Evolutionary conservation across 2,888 invertebrate species (phyloP).

Genomic region (Andrena fulva): DNA sequence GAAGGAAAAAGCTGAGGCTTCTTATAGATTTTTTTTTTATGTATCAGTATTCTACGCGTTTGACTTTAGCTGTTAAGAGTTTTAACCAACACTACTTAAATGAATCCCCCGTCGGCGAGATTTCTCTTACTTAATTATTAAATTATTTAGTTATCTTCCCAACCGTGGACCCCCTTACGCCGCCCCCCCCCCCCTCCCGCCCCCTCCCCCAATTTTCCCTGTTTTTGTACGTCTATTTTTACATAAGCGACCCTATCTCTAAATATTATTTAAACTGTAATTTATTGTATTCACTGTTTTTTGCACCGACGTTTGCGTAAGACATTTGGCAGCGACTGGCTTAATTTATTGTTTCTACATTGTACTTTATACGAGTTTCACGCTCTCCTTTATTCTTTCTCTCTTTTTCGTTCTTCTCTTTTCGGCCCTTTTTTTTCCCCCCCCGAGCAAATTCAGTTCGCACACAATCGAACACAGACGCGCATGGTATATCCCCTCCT

Average conservation of each 20-base stretch:
- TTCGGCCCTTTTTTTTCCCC: background rate
- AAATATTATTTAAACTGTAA: conserved; percentile 78
- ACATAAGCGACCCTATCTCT: conserved; percentile 62
- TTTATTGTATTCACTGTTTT: conserved; percentile 75
- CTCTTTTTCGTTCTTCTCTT: conserved; percentile 37
- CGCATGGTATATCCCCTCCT: conserved; percentile 41
- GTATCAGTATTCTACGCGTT: conserved; percentile 84
- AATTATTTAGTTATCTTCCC: conserved; percentile 79
- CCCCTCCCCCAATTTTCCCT: conserved; percentile 7
- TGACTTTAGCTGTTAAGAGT: conserved; percentile 80
- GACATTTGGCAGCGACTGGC: conserved; percentile 77
- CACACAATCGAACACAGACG: conserved; percentile 43
- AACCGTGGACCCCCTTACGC: conserved; percentile 30
- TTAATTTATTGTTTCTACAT: conserved; percentile 80
- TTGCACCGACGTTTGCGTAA: conserved; percentile 77
- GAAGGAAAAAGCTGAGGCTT: conserved; percentile 80
- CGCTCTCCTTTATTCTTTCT: conserved; percentile 47
- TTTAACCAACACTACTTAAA: conserved; percentile 80
- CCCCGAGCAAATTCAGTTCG: conserved; percentile 38
- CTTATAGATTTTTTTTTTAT: conserved; percentile 79
- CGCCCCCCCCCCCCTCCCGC: conserved; percentile 1
- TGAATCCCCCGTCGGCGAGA: conserved; percentile 71
- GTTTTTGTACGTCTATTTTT: conserved; percentile 81
- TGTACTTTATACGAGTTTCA: conserved; percentile 70
- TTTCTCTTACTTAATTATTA: conserved; percentile 82